Percentiles rank a stretch among this genome's conserved stretches.
phyloP scores from a whole-genome alignment of 92 coral and sea anemone species.

The Phymanthus crucifer region DNA sequence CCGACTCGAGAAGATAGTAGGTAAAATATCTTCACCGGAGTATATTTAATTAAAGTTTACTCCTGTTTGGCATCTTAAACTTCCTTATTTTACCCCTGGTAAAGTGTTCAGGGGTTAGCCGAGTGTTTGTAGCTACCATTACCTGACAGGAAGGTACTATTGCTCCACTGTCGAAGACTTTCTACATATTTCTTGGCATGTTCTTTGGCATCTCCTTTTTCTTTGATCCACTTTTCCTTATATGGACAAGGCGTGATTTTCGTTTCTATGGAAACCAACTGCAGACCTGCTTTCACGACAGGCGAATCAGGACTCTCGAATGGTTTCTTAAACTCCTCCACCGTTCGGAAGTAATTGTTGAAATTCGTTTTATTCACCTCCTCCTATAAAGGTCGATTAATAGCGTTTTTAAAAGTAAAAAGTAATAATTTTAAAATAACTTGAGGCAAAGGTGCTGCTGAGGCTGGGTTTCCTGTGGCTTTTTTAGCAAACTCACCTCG shows the following conservation, averaged over 20 bases:
- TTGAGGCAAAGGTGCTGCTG: not conserved
- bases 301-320: constrained; percentile 57
- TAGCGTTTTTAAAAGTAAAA: too few species aligned
- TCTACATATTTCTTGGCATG: constrained; percentile 68
- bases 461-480: not conserved
- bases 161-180: constrained; percentile 70
- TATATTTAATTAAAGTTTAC: too few species aligned
- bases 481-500: not conserved
- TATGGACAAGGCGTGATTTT: constrained; percentile 63
- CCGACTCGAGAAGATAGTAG: too few species aligned
- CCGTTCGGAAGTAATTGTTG: constrained; percentile 58
- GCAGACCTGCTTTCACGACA: constrained; percentile 67
- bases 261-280: constrained; percentile 69
- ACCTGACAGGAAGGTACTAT: constrained; percentile 63
- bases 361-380: constrained; percentile 68
- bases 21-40: too few species aligned
- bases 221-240: constrained; percentile 63
- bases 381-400: constrained; percentile 56
- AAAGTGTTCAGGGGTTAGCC: too few species aligned
- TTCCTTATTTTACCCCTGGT: too few species aligned
- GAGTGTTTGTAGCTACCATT: not conserved
- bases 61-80: too few species aligned
- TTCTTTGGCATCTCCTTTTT: constrained; percentile 61
- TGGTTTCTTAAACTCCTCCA: constrained; percentile 65
- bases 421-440: too few species aligned